Conservation (phyloP, 2,888 invertebrate species). For the Leptogaster cylindrica region DNA sequence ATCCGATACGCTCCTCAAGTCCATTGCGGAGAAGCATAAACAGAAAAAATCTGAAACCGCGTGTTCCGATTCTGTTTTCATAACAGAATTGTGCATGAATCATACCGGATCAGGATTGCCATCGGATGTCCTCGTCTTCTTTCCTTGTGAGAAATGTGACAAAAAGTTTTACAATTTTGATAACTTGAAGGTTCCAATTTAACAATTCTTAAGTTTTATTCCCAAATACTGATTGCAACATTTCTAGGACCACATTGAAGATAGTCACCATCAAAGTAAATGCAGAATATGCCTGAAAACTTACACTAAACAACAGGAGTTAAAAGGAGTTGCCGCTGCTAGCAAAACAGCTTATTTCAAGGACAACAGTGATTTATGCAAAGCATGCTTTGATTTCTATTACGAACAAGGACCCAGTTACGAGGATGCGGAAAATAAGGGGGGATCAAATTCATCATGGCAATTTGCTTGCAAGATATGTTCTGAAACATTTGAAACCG, state of each 20-base stretch:
- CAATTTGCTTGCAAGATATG: constrained; percentile 17
- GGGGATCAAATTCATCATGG: not conserved
- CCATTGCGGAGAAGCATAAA: constrained; percentile 49
- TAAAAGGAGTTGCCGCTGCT: not conserved
- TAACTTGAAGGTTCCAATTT: constrained; percentile 49
- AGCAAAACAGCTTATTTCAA: not conserved
- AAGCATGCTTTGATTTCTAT: constrained; percentile 62
- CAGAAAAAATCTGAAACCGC: constrained; percentile 8
- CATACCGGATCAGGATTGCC: constrained; percentile 52
- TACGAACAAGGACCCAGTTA: constrained; percentile 55
- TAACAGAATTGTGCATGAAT: not conserved
- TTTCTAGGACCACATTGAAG: not conserved
- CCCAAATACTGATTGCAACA: not conserved
- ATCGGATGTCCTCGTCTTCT: constrained; percentile 55
- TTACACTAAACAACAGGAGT: constrained; percentile 56
- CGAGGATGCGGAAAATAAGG: constrained; percentile 8
- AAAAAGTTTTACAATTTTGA: constrained; percentile 54
- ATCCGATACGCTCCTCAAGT: constrained; percentile 56
- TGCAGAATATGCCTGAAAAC: constrained; percentile 62
- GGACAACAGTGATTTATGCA: constrained; percentile 53
- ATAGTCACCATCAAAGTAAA: constrained; percentile 52
- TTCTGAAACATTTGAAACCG: not conserved
- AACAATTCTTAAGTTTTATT: not conserved
- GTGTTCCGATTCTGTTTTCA: not conserved
- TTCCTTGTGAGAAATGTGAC: constrained; percentile 58